These are phyloP conservation scores for Peromyscus leucopus DNA, from an alignment of 2,113 vertebrate genomes.

Conservation along the genomic window DNA sequence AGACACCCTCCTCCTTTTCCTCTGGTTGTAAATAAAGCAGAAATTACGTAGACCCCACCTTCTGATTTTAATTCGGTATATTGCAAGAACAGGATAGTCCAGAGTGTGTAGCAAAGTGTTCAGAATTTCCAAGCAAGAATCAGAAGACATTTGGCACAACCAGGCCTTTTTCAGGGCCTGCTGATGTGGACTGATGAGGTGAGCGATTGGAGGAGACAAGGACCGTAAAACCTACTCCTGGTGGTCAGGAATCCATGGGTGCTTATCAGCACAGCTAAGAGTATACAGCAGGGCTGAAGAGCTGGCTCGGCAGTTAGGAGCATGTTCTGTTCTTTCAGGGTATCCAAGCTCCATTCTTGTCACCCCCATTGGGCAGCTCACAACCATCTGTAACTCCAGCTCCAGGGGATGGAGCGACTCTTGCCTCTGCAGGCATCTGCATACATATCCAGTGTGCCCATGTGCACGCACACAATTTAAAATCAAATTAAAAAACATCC, in stretches of 20 bases:
- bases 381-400: not conserved
- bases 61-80: not conserved
- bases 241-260: not conserved
- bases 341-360: not conserved
- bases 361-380: not conserved
- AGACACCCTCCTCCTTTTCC: not conserved
- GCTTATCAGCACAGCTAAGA: not conserved
- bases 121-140: constrained; percentile 21
- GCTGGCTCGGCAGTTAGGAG: not conserved
- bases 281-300: not conserved
- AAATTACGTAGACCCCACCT: not conserved
- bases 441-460: not conserved
- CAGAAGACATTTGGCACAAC: not conserved
- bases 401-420: not conserved
- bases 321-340: not conserved
- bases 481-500: not conserved
- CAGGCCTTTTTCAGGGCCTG: not conserved
- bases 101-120: not conserved
- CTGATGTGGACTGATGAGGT: not conserved
- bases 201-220: not conserved
- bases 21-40: not conserved
- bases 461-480: not conserved
- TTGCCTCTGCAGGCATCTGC: not conserved
- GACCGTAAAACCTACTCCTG: not conserved
- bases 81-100: not conserved